Evolutionary conservation across 2,888 invertebrate genomes (phyloP).

Genomic region (Maniola hyperantus): DNA sequence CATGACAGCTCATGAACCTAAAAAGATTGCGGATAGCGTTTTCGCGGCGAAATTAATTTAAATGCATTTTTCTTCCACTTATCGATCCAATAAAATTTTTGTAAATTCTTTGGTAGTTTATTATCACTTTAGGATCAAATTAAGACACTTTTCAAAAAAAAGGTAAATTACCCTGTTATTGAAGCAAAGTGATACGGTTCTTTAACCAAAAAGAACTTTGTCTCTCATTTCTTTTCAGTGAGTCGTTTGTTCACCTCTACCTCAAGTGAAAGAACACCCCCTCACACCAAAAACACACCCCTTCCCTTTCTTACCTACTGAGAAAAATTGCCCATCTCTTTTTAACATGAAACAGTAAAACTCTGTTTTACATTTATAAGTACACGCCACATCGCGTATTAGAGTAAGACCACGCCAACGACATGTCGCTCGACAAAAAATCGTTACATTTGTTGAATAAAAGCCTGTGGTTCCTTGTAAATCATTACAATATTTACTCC

Average conservation of each 20-base stretch:
- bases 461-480: no score
- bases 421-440: conserved; percentile 1
- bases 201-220: background rate
- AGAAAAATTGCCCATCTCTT: conserved; percentile 43
- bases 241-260: conserved; percentile 32
- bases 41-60: no score
- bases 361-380: conserved; percentile 82
- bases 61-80: no score
- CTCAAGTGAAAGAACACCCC: conserved; percentile 73
- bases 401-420: background rate
- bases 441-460: background rate
- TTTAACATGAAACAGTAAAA: conserved; percentile 53
- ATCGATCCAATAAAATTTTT: no score
- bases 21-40: no score
- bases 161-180: no score
- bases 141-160: no score
- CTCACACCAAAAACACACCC: conserved; percentile 37
- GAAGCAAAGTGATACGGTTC: background rate
- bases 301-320: conserved; percentile 43
- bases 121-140: no score
- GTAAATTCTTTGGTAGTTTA: no score
- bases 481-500: no score
- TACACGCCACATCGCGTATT: conserved; percentile 65
- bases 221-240: conserved; percentile 28
- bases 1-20: no score